phyloP scores from a whole-genome alignment of 2,113 vertebrate species.

The Stigmatopora nigra region DNA sequence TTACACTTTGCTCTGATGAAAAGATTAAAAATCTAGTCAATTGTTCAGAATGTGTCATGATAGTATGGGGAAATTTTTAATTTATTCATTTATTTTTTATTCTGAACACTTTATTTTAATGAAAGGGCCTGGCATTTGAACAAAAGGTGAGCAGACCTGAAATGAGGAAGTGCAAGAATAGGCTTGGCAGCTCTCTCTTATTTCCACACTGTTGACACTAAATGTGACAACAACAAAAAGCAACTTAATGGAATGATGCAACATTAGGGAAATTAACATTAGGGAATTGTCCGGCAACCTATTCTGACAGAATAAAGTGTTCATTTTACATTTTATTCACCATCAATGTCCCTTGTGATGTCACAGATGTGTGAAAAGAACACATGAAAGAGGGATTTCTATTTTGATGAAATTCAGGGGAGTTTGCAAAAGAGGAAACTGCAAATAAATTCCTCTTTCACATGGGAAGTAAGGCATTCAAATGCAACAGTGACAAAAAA shows the following conservation, averaged over 20 bases:
- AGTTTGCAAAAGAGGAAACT: conserved; percentile 25
- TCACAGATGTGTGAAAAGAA: conserved; percentile 1
- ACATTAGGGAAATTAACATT: conserved; percentile 2
- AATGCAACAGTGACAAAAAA: background rate
- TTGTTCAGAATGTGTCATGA: too few species aligned
- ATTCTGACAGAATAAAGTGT: background rate
- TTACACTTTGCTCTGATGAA: too few species aligned
- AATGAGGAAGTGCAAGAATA: conserved; percentile 28
- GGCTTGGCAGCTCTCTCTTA: background rate
- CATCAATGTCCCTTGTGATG: background rate
- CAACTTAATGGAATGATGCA: background rate
- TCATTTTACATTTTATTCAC: background rate
- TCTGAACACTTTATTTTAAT: too few species aligned
- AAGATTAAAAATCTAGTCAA: too few species aligned
- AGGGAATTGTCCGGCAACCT: conserved; percentile 30
- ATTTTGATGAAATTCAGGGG: conserved; percentile 24
- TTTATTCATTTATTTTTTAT: too few species aligned
- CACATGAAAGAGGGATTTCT: conserved; percentile 27
- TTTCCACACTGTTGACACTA: conserved; percentile 11
- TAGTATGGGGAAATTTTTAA: too few species aligned
- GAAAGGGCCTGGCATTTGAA: too few species aligned
- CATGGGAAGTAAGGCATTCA: conserved; percentile 5
- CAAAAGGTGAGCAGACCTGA: background rate
- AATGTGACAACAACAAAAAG: background rate
- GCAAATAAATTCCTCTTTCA: conserved; percentile 7